phyloP scores from a whole-genome alignment of 2,113 vertebrate genomes.

The Rattus rattus region DNA sequence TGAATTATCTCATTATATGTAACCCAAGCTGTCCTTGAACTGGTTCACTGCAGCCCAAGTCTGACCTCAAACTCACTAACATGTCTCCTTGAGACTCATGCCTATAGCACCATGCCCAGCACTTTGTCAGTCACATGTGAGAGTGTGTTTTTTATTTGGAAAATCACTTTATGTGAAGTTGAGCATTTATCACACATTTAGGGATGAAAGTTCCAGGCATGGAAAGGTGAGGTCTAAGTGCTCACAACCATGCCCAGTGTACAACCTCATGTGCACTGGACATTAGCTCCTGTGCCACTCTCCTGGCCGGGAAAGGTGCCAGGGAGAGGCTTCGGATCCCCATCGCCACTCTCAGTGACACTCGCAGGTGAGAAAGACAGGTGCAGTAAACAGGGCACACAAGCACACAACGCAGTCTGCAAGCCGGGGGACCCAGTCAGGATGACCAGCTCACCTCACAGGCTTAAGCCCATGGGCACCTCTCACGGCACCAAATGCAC shows the following conservation, averaged over 20 bases:
- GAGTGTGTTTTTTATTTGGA: not conserved
- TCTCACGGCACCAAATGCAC: conserved; percentile 44
- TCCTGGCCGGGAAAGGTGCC: not conserved
- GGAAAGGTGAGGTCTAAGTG: not conserved
- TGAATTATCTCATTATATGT: not conserved
- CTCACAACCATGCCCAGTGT: not conserved
- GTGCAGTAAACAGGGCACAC: not conserved
- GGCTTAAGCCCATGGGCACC: not conserved
- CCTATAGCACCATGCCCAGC: too few relatives aligned
- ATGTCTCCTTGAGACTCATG: not conserved
- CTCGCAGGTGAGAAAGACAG: conserved; percentile 32
- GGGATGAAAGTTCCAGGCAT: conserved; percentile 28
- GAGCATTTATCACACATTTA: conserved; percentile 27
- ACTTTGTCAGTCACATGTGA: not conserved
- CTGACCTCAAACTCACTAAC: not conserved
- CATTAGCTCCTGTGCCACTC: not conserved
- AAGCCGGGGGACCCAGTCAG: not conserved
- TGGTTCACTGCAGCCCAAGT: not conserved
- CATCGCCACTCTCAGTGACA: not conserved
- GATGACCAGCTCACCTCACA: not conserved
- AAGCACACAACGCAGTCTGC: not conserved
- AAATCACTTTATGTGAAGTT: not conserved
- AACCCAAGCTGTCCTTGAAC: not conserved
- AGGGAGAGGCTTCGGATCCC: conserved; percentile 24
- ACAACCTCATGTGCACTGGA: not conserved